Evolutionary conservation across 2,113 vertebrate genomes (phyloP).

Genomic region (Burhinus oedicnemus): DNA sequence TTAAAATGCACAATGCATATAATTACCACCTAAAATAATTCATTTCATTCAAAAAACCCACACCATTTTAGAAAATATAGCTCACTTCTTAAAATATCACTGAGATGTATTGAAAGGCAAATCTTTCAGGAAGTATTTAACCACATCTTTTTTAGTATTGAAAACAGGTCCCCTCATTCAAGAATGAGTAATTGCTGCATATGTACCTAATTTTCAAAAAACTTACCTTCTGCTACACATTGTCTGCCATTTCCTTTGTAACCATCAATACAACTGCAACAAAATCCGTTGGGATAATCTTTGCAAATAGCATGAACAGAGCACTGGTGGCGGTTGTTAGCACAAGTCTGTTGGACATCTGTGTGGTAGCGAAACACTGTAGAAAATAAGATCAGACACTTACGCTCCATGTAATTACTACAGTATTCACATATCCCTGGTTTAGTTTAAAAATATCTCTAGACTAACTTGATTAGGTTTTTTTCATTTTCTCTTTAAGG

Average conservation of each 20-base stretch:
- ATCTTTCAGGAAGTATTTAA: neutral
- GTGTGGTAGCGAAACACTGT: slow-evolving; percentile 91
- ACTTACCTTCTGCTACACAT: slow-evolving; percentile 90
- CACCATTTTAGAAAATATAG: neutral
- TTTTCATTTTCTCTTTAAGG: neutral
- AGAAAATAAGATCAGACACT: neutral
- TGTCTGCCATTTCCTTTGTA: slow-evolving; percentile 93
- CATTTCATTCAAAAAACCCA: neutral
- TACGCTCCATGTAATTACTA: neutral
- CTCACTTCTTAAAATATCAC: neutral
- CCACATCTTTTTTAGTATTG: too few species aligned
- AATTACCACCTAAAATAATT: neutral
- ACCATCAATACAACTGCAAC: slow-evolving; percentile 89
- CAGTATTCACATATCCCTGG: neutral
- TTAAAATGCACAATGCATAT: neutral
- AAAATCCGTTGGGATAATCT: slow-evolving; percentile 88
- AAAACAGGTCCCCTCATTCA: neutral
- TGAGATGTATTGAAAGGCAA: neutral
- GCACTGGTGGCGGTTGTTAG: slow-evolving; percentile 87
- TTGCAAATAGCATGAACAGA: slow-evolving; percentile 88
- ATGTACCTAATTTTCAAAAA: neutral
- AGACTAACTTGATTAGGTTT: neutral
- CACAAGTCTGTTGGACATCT: slow-evolving; percentile 80
- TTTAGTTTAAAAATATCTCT: neutral
- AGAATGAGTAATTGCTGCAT: neutral